phyloP scores from a whole-genome alignment of 1,140 invertebrate genomes.

The Nomia melanderi region DNA sequence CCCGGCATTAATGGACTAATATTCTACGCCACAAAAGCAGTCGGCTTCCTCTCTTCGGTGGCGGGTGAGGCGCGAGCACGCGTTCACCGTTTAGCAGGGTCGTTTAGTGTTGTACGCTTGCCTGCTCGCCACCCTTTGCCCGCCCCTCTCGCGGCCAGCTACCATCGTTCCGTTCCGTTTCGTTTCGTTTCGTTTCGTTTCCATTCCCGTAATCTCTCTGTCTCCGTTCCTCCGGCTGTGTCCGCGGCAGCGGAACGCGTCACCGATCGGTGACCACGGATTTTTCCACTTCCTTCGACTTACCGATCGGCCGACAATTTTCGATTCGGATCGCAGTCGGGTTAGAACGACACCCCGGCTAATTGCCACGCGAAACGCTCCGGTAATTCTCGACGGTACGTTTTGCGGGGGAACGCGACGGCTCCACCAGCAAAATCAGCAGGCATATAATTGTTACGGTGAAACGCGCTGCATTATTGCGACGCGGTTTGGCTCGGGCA shows the following conservation, averaged over 20 bases:
- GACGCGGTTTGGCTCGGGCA: conserved; percentile 63
- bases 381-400: conserved; percentile 36
- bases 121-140: neutral
- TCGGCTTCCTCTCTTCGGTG: conserved; percentile 50
- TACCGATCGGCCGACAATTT: neutral
- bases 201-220: neutral
- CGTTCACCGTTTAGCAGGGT: conserved; percentile 47
- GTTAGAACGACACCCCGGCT: neutral
- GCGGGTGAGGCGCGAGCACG: conserved; percentile 32
- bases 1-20: conserved; percentile 68
- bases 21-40: conserved; percentile 65
- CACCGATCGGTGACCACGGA: neutral
- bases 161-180: neutral
- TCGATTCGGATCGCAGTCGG: neutral
- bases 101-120: conserved; percentile 27
- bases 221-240: no score
- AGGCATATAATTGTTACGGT: conserved; percentile 68
- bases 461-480: conserved; percentile 66
- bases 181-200: neutral
- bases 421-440: conserved; percentile 47
- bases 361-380: conserved; percentile 28
- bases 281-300: neutral
- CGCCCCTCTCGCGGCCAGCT: neutral
- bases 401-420: neutral
- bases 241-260: no score